Base-by-base conservation (phyloP, 2,797 vertebrate genomes). In the Megaceryle alcyon region DNA sequence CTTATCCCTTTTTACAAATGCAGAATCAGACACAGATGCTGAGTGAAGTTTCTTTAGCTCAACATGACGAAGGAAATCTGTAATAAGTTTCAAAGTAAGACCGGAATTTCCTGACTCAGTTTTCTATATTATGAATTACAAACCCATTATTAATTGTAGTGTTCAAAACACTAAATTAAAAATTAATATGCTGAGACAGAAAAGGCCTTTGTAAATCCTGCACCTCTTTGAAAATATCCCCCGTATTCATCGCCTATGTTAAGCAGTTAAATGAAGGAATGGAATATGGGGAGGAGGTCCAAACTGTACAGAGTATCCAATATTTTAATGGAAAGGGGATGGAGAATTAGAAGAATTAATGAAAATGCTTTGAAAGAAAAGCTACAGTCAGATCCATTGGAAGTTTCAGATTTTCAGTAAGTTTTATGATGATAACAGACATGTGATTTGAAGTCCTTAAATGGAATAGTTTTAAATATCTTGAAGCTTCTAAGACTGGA, bases 391-490 rank as follows among this genome's bases (percentile, higher is more conserved):
- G 71, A 65, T 79, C 59, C 63, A 29, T 5, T 61, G 39, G 5
- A 63, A 95, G 79, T 93, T 94, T 88, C 73, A 51, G 48, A 90
- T 94, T 56, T 68, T 61, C 73, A 81, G 41, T 25, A 49, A 90
- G 68, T 91, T 94, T 86, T 88, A 61, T 82, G 60, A 83, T 80
- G 51, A 65, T 78, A 75, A 84, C 75, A 65, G 77, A 56, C 54
- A 26, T 7, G 13, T 85, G 33, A 96, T 92, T 89, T 81, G 87
- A 91, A 90, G 75, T 61, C 68, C 51, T 93, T 90, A 79, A 90
- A 88, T 80, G 48, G 41, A 95, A 85, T 85, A 1, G 5, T 78
- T 85, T 80, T 53, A 72, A 95, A 77, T 71, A 94, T 81, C 49
- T 94, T 73, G 66, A 88, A 82, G 48, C 85, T 95, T 94, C 68